These are phyloP conservation scores for Muntiacus muntjak DNA, from an alignment of 2,113 vertebrate species.

Conservation along the genomic window DNA sequence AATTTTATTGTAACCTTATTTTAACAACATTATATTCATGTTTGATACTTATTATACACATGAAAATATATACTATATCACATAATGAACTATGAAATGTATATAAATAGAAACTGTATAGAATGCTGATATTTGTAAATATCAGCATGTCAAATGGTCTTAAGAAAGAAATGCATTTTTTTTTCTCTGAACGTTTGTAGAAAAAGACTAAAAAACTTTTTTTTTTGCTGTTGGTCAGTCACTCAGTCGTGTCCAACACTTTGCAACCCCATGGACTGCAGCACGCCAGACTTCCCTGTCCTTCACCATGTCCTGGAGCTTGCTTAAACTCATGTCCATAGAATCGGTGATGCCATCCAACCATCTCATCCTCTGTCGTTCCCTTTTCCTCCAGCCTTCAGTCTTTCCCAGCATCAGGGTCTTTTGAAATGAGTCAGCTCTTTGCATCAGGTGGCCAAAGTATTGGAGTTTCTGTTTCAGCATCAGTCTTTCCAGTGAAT, in stretches of 20 bases:
- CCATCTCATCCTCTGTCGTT: background rate
- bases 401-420: background rate
- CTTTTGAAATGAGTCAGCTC: background rate
- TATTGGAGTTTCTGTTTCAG: background rate
- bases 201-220: constrained; percentile 8
- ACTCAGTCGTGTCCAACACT: background rate
- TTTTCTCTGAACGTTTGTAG: background rate
- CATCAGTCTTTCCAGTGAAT: background rate
- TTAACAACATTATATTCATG: constrained; percentile 35
- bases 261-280: background rate
- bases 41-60: constrained; percentile 7
- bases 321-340: background rate
- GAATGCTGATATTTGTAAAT: background rate
- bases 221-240: background rate
- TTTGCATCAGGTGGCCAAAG: background rate
- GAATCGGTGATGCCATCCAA: background rate
- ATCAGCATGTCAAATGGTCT: constrained; percentile 23
- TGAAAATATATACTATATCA: background rate
- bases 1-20: constrained; percentile 34
- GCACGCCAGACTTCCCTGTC: background rate
- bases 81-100: constrained; percentile 35
- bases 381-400: background rate
- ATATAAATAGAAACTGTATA: constrained; percentile 6
- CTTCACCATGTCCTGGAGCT: background rate
- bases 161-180: constrained; percentile 15